Base-by-base conservation (phyloP, 30 jellyfish, hydroid and myxozoan species). In the Turritopsis dohrnii region DNA sequence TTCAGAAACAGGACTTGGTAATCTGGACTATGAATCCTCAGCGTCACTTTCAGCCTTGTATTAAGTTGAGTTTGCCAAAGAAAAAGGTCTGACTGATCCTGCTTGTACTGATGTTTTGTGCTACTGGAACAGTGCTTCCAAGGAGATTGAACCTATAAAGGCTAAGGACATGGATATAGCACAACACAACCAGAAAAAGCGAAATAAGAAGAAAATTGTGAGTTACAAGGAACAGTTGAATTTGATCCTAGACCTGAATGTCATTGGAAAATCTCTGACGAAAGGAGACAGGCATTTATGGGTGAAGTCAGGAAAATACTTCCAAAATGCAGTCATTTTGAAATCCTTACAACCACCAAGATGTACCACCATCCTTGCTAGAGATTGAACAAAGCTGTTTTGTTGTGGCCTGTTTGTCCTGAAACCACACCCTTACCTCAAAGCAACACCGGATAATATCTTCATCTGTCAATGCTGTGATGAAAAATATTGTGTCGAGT, bases 391-490 rank as follows among this genome's bases (percentile, higher is more conserved):
- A 25, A 76, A 76, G 41, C 41, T 76, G 23, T 20, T 76, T 16
- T 41, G 23, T 29, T 76, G 84, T 76, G 84, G 84, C 13, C 41
- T 76, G 18, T 76, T 20, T 76, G 26, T 76, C 16, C 29, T 22
- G 79, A 76, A 76, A 29, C 84, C 77, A 22, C 84, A 28, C 77
- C 84, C 84, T 20, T 18, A 76, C 23, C 26, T 76, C 29, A 77
- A 23, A 20, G 84, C 84, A 54, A 54, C 72, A 54, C 72, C 72
- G n/a, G 72, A 54, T 54, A 54, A 54, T 54, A 54, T 54, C n/a
- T 54, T 54, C n/a, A 16, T n/a, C 24, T 76, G 84, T 29, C 26
- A 76, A 23, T 76, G 84, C 16, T 76, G 84, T 23, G 79, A 54
- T 18, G 72, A 54, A 54, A 54, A 27, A 76, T 18, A 21, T 23